Evolutionary conservation across 1,140 invertebrate genomes (phyloP), one percentile per base, ranked within the genome.

Genomic region (Neodiprion pinetum): DNA sequence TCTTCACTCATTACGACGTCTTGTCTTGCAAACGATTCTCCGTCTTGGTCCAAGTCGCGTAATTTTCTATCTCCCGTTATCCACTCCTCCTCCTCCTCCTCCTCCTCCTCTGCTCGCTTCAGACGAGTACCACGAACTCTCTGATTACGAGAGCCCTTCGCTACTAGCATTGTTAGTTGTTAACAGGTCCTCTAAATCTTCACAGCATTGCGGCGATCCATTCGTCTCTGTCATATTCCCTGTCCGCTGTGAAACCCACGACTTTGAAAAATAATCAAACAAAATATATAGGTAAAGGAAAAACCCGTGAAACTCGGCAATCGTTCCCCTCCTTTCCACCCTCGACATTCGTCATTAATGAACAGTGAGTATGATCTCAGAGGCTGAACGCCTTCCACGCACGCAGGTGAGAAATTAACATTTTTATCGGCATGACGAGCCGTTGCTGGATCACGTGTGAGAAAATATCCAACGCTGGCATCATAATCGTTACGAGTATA

Each of bases 1-100:
- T 76, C 83, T 86, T 76, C 76, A 82, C 79, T 88, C 84, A 84
- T 88, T 88, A 88, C 73, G 49, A 76, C 76, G 78, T 80, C 84
- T 88, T 87, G 85, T 88, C 82, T 82, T 80, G 80, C 77, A 82
- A 84, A 84, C 77, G 81, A 83, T 82, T 77, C 77, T 65, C 71
- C 67, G 71, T 79, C 71, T 71, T 47, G 14, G 48, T 71, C 48
- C 9, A 49, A 71, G 70, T 48, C 48, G 17, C 23, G 67, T 69
- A 23, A 47, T 47, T 47, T 21, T 69, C 40, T 47, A 23, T 47
- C 23, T 23, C 40, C 40, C 67, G 17, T 17, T 23, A 21, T 65
- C 12, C 21, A 14, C 67, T 21, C 67, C 23, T 69, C 40, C 12
- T 12, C 23, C 23, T 69, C 40, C 11, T 21, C 11, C 67, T 47